Base-by-base conservation (phyloP, 2,888 invertebrate genomes). In the Heliconius aoede region DNA sequence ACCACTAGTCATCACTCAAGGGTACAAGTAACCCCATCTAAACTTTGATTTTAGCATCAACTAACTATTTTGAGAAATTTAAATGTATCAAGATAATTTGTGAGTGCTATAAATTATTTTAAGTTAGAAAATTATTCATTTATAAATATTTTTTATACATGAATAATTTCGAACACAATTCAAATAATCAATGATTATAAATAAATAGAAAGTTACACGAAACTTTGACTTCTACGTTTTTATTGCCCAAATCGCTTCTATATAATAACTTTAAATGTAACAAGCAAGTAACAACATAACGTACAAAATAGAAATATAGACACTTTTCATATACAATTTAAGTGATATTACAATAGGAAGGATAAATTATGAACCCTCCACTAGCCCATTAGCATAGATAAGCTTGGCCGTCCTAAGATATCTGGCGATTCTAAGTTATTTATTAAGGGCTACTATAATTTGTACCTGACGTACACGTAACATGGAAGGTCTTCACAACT, bases 341-440 rank as follows among this genome's bases (percentile, higher is more conserved):
- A 82, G 83, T 82, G 79, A 80, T 77, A 78, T 84, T 83, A 81
- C 84, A 81, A 80, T 79, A 76, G 78, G 75, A 74, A 81, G 83
- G 80, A 85, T 86, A 85, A 85, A 86, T 86, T 85, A 82, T 84
- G 77, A 80, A 78, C 80, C 80, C 82, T 80, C 80, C 81, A 82
- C 83, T 80, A 79, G 81, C 82, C 86, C 84, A 87, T 88, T 88
- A 86, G 85, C 88, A 88, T 88, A 88, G 87, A 88, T 88, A 86
- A 82, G 80, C 76, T 80, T 80, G 81, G 81, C 80, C 73, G 73
- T 68, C 79, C 81, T 74, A 79, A 81, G 81, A 78, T 82, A 81
- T 82, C 80, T 76, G 75, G 65, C 51, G 74, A 80, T 77, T 77
- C 26, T 58, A 51, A 65, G 61, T 79, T 79, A 80, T 79, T 79